Percentiles rank a stretch among this genome's conserved stretches.
These are phyloP conservation scores for Microtus montanus DNA, from an alignment of 2,113 vertebrate species.

Conservation along the genomic window DNA sequence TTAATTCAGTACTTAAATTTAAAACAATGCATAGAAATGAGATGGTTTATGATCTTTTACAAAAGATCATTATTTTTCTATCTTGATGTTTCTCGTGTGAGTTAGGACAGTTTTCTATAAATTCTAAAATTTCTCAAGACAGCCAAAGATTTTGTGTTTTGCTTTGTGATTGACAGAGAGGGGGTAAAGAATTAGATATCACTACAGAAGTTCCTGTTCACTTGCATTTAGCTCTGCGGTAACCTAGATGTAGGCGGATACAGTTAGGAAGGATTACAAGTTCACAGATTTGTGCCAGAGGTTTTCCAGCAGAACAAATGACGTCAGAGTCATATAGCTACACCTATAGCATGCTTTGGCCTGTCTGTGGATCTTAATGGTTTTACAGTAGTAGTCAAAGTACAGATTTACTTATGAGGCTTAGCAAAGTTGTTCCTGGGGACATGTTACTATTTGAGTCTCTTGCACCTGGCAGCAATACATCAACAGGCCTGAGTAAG, in stretches of 20 bases:
- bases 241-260: neutral
- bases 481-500: neutral
- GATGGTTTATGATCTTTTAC: neutral
- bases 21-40: neutral
- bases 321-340: neutral
- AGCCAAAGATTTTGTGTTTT: neutral
- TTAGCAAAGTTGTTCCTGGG: neutral
- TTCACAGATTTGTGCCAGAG: neutral
- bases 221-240: neutral
- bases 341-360: neutral
- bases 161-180: neutral
- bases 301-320: neutral
- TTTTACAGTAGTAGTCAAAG: neutral
- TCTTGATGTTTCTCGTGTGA: neutral
- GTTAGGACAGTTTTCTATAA: neutral
- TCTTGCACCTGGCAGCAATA: neutral
- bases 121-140: conserved; percentile 17
- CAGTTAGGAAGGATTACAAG: neutral
- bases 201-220: neutral
- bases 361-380: neutral
- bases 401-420: neutral
- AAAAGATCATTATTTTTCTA: neutral
- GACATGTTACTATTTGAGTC: neutral
- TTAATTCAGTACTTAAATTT: conserved; percentile 5
- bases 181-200: neutral